phyloP scores from a whole-genome alignment of 1,140 invertebrate species.

The Oryzaephilus surinamensis region DNA sequence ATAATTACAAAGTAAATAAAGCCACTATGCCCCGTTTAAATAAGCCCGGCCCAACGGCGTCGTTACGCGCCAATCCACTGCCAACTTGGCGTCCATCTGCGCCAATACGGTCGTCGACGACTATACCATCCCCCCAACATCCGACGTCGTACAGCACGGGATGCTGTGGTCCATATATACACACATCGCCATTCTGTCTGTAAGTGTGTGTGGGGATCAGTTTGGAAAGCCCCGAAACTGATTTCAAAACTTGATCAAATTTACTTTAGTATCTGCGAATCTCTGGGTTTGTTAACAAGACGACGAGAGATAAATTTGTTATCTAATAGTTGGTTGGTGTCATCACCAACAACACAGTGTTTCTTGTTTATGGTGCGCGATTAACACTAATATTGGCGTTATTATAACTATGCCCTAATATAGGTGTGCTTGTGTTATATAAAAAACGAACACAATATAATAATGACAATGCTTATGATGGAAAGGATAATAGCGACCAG shows the following conservation, averaged over 20 bases:
- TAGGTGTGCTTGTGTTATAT: too few species aligned
- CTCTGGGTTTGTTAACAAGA: constrained; percentile 14
- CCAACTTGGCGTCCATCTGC: constrained; percentile 4
- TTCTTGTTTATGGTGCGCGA: too few species aligned
- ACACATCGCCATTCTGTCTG: constrained; percentile 26
- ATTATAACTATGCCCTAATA: too few species aligned
- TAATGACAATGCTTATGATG: constrained; percentile 43
- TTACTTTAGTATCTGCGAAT: constrained; percentile 26
- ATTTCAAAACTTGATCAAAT: constrained; percentile 20
- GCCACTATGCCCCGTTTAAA: constrained; percentile 20
- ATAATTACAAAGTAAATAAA: constrained; percentile 38
- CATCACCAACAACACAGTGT: too few species aligned
- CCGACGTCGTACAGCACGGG: constrained; percentile 4
- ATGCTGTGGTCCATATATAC: background rate
- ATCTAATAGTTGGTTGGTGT: too few species aligned
- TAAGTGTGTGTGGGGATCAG: too few species aligned
- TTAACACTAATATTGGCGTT: too few species aligned
- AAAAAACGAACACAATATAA: too few species aligned
- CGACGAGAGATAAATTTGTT: too few species aligned
- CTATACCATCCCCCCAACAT: constrained; percentile 13
- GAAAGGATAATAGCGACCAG: constrained; percentile 33
- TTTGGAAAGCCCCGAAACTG: constrained; percentile 17
- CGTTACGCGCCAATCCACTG: constrained; percentile 14
- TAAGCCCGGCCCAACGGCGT: constrained; percentile 13
- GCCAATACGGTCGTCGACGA: constrained; percentile 11